Base-by-base conservation (phyloP, 2,797 vertebrate species). In the Sus cebifrons region DNA sequence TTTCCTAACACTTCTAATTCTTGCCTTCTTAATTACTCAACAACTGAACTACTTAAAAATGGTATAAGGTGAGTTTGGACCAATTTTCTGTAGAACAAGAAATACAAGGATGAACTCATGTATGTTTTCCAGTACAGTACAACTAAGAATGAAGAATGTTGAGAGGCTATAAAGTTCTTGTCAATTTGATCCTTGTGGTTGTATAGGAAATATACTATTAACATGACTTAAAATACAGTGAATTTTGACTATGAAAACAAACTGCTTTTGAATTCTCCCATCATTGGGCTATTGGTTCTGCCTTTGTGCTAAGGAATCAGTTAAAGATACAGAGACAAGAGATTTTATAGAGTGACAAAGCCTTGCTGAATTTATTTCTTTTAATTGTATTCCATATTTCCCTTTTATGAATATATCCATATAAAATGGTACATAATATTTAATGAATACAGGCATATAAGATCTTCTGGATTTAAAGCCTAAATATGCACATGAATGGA, bases 341-440 rank as follows among this genome's bases (percentile, higher is more conserved):
- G 32, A 58, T 36, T 97, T 95, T 58, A 52, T 94, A 95, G 93
- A 97, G 88, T 95, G 89, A 14, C 65, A 97, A 97, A 95, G 36
- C 17, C 73, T 81, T 94, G 64, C 17, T 93, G 67, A 97, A 97
- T 98, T 94, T 98, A 96, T 97, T 97, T 32, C 29, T 96, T 98
- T 97, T 96, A 97, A 97, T 97, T 98, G 44, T 97, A 90, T 94
- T 95, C 86, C 44, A 58, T 95, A 97, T 96, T 96, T 74, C 81
- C 83, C 94, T 98, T 98, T 98, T 96, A 96, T 98, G 79, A 97
- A 84, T 71, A 91, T 89, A 70, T 73, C 89, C 32, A 92, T 97
- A 96, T 98, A 98, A 98, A 98, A 98, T 88, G 73, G 84, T 97
- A 54, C 89, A 96, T 97, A 97, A 98, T 98, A 97, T 98, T 98